Percentiles rank a stretch among this genome's conserved stretches.
Conservation (phyloP, 2,888 invertebrate species). For the Agonum fuliginosum region DNA sequence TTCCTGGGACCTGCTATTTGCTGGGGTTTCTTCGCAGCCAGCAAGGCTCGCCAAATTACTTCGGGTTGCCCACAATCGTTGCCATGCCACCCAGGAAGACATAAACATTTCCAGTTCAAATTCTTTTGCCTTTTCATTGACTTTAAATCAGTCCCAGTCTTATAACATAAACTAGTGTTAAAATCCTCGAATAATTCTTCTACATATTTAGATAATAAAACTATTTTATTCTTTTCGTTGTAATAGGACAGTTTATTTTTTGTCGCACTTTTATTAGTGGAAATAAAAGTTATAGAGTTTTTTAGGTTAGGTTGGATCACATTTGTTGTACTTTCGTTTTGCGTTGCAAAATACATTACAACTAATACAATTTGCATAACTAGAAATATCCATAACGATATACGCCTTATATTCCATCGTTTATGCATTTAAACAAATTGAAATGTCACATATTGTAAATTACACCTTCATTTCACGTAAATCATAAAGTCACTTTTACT, state of each 20-base stretch:
- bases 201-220: conserved; percentile 65
- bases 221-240: conserved; percentile 65
- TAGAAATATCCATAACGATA: conserved; percentile 70
- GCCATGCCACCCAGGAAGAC: conserved; percentile 79
- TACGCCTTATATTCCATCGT: conserved; percentile 67
- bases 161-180: conserved; percentile 71
- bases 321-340: conserved; percentile 62
- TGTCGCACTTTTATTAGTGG: conserved; percentile 40
- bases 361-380: conserved; percentile 69
- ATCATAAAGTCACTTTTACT: not conserved
- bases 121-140: conserved; percentile 69
- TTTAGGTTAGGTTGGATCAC: conserved; percentile 51
- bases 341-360: conserved; percentile 69
- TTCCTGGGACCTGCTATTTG: conserved; percentile 72
- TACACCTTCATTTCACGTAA: conserved; percentile 1
- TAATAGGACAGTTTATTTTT: conserved; percentile 67
- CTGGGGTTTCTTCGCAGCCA: conserved; percentile 75
- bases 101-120: conserved; percentile 74
- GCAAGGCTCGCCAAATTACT: conserved; percentile 79
- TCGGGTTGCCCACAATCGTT: conserved; percentile 81
- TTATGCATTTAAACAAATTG: conserved; percentile 61
- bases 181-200: conserved; percentile 69
- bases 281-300: conserved; percentile 51
- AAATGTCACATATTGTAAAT: conserved; percentile 43
- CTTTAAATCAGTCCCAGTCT: conserved; percentile 71